Evolutionary conservation across 2,113 vertebrate genomes (phyloP).

Genomic region (Zingel zingel): DNA sequence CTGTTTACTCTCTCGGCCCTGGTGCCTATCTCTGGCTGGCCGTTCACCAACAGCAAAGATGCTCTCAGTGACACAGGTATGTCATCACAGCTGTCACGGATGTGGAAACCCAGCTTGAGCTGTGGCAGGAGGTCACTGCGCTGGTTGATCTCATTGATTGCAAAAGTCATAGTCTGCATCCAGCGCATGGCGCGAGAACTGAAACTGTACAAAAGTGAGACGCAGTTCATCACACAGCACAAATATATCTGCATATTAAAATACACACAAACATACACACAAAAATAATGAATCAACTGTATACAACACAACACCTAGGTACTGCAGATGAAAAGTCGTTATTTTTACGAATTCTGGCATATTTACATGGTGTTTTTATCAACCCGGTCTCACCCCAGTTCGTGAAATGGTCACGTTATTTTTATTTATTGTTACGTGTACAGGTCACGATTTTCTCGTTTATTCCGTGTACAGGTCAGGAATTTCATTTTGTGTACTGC

Average conservation of each 20-base stretch:
- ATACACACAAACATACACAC: too few species aligned
- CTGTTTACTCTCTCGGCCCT: not conserved
- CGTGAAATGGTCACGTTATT: too few species aligned
- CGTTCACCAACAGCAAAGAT: constrained; percentile 77
- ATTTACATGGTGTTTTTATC: too few species aligned
- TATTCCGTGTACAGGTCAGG: too few species aligned
- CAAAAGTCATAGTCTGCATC: constrained; percentile 83
- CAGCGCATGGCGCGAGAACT: constrained; percentile 79
- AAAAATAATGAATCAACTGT: too few species aligned
- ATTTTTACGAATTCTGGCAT: too few species aligned
- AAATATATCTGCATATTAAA: not conserved
- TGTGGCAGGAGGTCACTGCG: constrained; percentile 78
- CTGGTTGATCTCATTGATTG: constrained; percentile 81
- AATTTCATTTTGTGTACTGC: too few species aligned
- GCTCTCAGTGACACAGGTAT: constrained; percentile 74
- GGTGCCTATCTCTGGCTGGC: constrained; percentile 62
- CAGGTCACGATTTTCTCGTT: too few species aligned
- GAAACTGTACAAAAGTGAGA: constrained; percentile 67
- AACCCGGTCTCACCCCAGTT: too few species aligned
- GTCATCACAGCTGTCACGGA: constrained; percentile 80
- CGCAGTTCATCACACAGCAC: constrained; percentile 8
- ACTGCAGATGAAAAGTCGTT: too few species aligned
- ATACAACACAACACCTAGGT: too few species aligned
- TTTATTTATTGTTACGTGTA: too few species aligned
- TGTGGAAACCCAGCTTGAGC: constrained; percentile 80